Evolutionary conservation across 2,113 vertebrate genomes (phyloP).

Genomic region (Amphiprion percula): DNA sequence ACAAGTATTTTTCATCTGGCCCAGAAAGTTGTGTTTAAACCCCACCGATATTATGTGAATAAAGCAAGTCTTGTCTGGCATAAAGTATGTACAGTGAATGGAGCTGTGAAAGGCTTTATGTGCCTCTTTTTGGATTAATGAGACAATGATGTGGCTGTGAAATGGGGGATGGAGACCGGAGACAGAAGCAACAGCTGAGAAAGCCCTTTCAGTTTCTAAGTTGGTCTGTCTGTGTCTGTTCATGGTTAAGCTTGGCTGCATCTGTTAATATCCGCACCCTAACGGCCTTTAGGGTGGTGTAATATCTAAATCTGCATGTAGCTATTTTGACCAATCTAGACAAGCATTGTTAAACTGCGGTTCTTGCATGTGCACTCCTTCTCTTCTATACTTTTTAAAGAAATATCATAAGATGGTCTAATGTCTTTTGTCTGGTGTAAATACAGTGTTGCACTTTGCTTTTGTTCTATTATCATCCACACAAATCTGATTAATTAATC

Average conservation of each 20-base stretch:
- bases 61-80: not conserved
- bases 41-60: conserved; percentile 21
- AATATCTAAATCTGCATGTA: conserved; percentile 52
- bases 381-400: not conserved
- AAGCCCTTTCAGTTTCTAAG: conserved; percentile 69
- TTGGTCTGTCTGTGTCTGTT: conserved; percentile 60
- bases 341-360: conserved; percentile 24
- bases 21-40: conserved; percentile 14
- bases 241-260: conserved; percentile 53
- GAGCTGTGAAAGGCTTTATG: conserved; percentile 30
- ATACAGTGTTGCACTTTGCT: not conserved
- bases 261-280: conserved; percentile 67
- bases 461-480: conserved; percentile 3
- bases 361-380: not conserved
- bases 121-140: conserved; percentile 44
- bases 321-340: conserved; percentile 44
- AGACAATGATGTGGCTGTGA: conserved; percentile 46
- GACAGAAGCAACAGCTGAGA: conserved; percentile 74
- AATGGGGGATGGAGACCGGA: conserved; percentile 9
- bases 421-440: not conserved
- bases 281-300: conserved; percentile 33
- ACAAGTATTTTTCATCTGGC: conserved; percentile 26
- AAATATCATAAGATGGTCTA: no score
- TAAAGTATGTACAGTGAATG: conserved; percentile 27
- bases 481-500: conserved; percentile 11